Base-by-base conservation (phyloP, 2,888 invertebrate species). In the Iselma pallidipennis region DNA sequence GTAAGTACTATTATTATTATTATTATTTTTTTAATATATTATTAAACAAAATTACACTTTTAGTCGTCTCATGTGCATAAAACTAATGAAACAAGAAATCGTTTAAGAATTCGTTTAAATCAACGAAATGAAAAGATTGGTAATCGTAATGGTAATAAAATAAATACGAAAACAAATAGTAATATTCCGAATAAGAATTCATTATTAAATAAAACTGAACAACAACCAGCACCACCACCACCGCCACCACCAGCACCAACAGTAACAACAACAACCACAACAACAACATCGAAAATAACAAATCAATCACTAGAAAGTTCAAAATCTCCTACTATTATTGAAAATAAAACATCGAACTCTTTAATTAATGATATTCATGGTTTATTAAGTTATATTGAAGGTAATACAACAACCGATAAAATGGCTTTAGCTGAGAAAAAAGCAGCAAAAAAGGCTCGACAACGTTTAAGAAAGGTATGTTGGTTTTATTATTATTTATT, bases 371-470 rank as follows among this genome's bases (percentile, higher is more conserved):
- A 81, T 65, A 81, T 82, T 58, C 76, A 78, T 48, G 79, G 80
- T 45, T 66, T 82, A 52, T 69, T 82, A 49, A 79, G 80, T 71
- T 82, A 76, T 60, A 82, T 82, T 57, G 81, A 81, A 68, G 81
- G 81, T 4, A 78, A 77, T 53, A 74, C 75, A 51, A 73, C 63
- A 21, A 66, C 73, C 9, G 78, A 78, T 66, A 79, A 81, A 65
- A 72, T 77, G 29, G 78, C 77, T 29, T 59, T 79, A 58, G 80
- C 80, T 14, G 71, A 79, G 52, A 91, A 92, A 81, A 92, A 93
- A 77, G 87, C 89, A 1, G 92, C 92, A n/a, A 94, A 94, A 80
- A 91, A 93, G 74, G 91, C 90, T 37, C 82, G 93, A 1, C 93
- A 94, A 81, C 89, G 90, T 73, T 88, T 90, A 65, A 89, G 89